phyloP scores from a whole-genome alignment of 1,140 invertebrate genomes.

The Acromyrmex charruanus region DNA sequence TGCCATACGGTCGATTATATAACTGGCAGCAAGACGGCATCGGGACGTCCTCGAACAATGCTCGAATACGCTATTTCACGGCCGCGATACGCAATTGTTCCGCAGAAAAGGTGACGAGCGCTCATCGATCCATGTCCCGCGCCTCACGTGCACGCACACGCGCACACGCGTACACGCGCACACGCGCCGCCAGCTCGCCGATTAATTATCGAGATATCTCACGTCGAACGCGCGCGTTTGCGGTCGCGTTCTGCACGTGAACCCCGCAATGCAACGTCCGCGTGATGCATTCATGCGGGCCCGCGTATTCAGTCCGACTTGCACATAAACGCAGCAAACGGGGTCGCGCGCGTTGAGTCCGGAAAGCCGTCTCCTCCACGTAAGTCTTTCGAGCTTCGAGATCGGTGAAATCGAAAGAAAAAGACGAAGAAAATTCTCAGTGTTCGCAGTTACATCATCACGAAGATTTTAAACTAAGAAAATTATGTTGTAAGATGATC shows the following conservation, averaged over 20 bases:
- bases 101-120: constrained; percentile 22
- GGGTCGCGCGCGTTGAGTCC: neutral
- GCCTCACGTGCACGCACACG: constrained; percentile 62
- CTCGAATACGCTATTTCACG: constrained; percentile 31
- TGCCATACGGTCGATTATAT: neutral
- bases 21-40: constrained; percentile 28
- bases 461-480: neutral
- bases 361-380: neutral
- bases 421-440: neutral
- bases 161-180: constrained; percentile 64
- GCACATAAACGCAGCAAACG: constrained; percentile 39
- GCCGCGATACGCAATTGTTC: constrained; percentile 36
- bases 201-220: constrained; percentile 63
- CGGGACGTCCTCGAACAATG: constrained; percentile 17
- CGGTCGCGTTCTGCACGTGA: constrained; percentile 42
- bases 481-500: neutral
- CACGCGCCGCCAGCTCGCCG: constrained; percentile 52
- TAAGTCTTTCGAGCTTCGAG: neutral
- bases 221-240: constrained; percentile 56
- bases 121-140: constrained; percentile 28
- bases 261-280: constrained; percentile 72
- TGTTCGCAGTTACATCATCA: neutral
- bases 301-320: neutral
- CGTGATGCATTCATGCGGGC: constrained; percentile 68
- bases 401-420: neutral